Evolutionary conservation across 2,113 vertebrate species (phyloP), one percentile per base, ranked within the genome.

Genomic region (Tragelaphus strepsiceros): DNA sequence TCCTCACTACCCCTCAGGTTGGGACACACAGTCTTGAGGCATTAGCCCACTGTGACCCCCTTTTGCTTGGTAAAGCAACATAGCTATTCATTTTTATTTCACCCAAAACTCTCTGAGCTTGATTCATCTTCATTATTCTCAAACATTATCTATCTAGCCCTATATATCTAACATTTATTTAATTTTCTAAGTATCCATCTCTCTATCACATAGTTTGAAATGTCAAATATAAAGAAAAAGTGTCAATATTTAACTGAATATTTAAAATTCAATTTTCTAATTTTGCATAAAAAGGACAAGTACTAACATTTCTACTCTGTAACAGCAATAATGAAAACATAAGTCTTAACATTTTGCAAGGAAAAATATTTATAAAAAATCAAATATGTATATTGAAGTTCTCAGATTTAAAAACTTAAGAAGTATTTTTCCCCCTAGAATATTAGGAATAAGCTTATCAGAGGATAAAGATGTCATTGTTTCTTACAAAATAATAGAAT

Each of bases 401-500:
- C 5, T 46, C 5, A 90, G 21, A 54, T 30, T 82, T 94, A 87
- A 94, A 91, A 24, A 77, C 9, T 54, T 89, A 67, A 14, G 16
- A 96, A 84, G 54, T 21, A 1, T 28, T 35, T n/a, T 90, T 80
- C 30, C 7, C n/a, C 2, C 7, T 74, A 28, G 4, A 81, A 61
- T 85, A 61, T 82, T 80, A 61, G 22, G 85, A 90, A 61, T 46
- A 35, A 67, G 43, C 1, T 56, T 81, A 15, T 71, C 17, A 30
- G 64, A 64, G 2, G 4, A 67, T 80, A 89, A 94, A 59, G 14
- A 39, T 59, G 56, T 35, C 16, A 80, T 56, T 85, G 9, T 83
- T 95, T 95, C 24, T 85, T 88, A 91, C 6, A 86, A 92, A 94
- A 85, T 80, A 56, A 46, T 19, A 97, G 15, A 83, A 83, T 84